These are phyloP conservation scores for Aradus depressus DNA, from an alignment of 2,888 invertebrate species.

Conservation along the genomic window DNA sequence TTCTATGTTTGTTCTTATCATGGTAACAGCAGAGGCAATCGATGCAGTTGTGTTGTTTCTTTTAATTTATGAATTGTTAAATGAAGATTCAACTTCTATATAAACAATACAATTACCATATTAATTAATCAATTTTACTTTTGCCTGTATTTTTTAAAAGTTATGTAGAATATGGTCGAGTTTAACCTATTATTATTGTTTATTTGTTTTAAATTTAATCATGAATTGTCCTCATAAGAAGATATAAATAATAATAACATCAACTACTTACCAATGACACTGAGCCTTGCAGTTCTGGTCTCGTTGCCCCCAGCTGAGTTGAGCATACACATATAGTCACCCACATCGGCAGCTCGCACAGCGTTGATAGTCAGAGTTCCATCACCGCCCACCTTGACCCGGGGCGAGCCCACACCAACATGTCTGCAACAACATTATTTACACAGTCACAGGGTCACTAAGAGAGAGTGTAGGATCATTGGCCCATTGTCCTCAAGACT, in stretches of 20 bases:
- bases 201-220: background rate
- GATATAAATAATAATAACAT: background rate
- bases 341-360: conserved; percentile 84
- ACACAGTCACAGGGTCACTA: no score
- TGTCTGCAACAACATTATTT: conserved; percentile 38
- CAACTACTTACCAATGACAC: conserved; percentile 51
- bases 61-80: no score
- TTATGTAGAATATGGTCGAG: background rate
- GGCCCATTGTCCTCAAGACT: no score
- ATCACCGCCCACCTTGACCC: conserved; percentile 63
- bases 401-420: conserved; percentile 52
- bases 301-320: conserved; percentile 87
- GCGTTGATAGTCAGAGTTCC: conserved; percentile 81
- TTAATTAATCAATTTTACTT: no score
- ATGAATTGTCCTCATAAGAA: background rate
- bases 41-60: no score
- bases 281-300: conserved; percentile 68
- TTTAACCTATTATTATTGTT: background rate
- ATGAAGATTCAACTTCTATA: no score
- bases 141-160: background rate
- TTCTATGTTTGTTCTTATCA: no score
- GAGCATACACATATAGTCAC: conserved; percentile 83
- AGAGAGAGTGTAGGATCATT: no score
- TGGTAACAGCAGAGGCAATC: no score
- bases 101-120: no score